Evolutionary conservation across 2,797 vertebrate genomes (phyloP).

Genomic region (Hyperoplus lanceolatus): DNA sequence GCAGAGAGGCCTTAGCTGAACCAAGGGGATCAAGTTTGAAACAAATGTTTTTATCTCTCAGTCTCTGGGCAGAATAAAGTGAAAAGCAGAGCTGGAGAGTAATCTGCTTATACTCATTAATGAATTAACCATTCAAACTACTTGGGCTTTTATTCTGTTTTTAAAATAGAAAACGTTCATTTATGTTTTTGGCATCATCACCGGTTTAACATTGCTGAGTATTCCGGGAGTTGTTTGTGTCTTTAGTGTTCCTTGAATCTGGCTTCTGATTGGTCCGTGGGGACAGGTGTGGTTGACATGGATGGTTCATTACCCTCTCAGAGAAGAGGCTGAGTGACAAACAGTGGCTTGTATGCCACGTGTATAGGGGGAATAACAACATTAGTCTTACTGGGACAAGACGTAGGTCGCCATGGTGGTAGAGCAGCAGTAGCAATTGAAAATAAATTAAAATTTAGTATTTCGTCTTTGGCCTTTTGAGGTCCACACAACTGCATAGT

Average conservation of each 20-base stretch:
- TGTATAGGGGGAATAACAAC: no score
- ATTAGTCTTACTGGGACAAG: not conserved
- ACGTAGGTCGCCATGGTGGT: not conserved
- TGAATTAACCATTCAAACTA: no score
- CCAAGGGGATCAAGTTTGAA: no score
- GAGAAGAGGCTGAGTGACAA: not conserved
- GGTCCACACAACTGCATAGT: not conserved
- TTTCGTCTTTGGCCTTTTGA: not conserved
- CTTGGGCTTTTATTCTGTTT: no score
- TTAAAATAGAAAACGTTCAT: no score
- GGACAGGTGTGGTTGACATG: conserved; percentile 54
- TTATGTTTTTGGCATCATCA: no score
- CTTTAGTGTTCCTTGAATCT: conserved; percentile 1
- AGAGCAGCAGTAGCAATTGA: not conserved
- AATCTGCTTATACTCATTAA: no score
- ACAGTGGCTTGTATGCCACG: not conserved
- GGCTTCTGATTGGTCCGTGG: conserved; percentile 51
- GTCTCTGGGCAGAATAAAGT: no score
- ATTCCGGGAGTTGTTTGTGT: not conserved
- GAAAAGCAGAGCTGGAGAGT: no score
- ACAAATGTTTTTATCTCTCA: no score
- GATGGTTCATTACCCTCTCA: not conserved
- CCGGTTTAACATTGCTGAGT: no score
- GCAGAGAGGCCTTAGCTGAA: no score
- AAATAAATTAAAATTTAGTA: not conserved